These are phyloP conservation scores for Megalopta genalis DNA, from an alignment of 1,140 invertebrate genomes.

Conservation along the genomic window DNA sequence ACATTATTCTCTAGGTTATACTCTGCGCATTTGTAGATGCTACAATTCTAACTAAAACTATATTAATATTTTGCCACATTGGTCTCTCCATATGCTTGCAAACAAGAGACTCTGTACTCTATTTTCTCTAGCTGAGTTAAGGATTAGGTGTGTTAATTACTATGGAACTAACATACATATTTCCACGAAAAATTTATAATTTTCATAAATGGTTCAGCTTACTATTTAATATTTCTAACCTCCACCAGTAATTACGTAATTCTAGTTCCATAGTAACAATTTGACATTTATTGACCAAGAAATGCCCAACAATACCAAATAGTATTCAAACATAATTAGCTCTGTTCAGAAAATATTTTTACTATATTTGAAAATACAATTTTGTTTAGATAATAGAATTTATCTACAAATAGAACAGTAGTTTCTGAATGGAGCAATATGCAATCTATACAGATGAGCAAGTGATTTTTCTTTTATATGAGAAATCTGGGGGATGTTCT, in stretches of 20 bases:
- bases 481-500: constrained; percentile 10
- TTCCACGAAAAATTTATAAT: background rate
- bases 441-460: background rate
- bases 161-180: constrained; percentile 57
- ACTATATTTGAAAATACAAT: background rate
- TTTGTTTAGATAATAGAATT: background rate
- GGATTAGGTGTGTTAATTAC: constrained; percentile 38
- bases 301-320: constrained; percentile 73
- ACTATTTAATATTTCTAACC: background rate
- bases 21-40: background rate
- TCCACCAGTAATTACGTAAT: no score
- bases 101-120: constrained; percentile 72
- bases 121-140: constrained; percentile 61
- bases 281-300: constrained; percentile 70
- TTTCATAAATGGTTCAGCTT: background rate
- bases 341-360: constrained; percentile 31
- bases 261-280: constrained; percentile 64
- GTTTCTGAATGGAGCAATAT: constrained; percentile 32
- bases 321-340: constrained; percentile 29
- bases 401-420: background rate
- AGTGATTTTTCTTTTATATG: background rate
- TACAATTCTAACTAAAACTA: constrained; percentile 13
- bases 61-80: constrained; percentile 50
- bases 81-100: constrained; percentile 77
- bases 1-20: background rate